Evolutionary conservation across 2,113 vertebrate species (phyloP).

Genomic region (Oceanites oceanicus): DNA sequence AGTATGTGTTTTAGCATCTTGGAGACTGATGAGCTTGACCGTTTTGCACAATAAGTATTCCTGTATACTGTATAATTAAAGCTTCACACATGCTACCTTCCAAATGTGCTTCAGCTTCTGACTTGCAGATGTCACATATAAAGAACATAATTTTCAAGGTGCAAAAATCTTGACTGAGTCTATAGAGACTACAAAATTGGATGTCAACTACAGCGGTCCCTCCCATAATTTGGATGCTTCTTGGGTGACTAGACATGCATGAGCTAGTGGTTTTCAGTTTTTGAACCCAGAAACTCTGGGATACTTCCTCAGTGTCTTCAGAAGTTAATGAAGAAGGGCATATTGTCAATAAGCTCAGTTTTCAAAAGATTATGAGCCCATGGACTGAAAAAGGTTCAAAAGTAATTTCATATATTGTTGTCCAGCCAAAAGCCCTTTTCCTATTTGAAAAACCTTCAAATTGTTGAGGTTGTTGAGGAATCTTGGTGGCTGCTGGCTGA

Average conservation of each 20-base stretch:
- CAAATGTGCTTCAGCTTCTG: not conserved
- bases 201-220: accelerated
- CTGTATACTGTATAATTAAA: not conserved
- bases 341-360: not conserved
- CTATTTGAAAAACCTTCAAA: not conserved
- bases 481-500: not conserved
- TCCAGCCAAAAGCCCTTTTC: not conserved
- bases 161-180: not conserved
- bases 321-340: not conserved
- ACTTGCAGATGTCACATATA: not conserved
- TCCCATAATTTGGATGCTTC: not conserved
- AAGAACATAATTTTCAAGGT: not conserved
- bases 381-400: not conserved
- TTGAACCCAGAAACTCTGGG: not conserved
- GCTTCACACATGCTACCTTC: not conserved
- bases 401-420: not conserved
- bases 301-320: not conserved
- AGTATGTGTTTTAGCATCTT: not conserved
- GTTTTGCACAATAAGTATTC: not conserved
- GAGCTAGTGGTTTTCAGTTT: not conserved
- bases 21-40: not conserved
- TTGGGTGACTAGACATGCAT: not conserved
- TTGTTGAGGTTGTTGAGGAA: not conserved
- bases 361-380: not conserved
- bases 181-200: not conserved